Conservation (phyloP, 2,113 vertebrate species). For the Mustela nigripes region DNA sequence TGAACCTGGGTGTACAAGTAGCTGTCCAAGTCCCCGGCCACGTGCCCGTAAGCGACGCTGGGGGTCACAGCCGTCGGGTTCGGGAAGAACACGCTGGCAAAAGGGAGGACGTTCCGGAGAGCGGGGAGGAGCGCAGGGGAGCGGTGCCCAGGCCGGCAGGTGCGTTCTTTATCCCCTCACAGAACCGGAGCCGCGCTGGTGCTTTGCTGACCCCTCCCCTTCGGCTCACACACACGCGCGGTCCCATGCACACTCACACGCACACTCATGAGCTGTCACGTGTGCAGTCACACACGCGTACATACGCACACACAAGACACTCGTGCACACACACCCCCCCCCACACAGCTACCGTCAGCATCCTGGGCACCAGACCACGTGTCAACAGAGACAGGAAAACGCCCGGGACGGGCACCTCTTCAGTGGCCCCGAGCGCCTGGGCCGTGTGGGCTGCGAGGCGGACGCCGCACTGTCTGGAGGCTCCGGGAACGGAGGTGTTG, state of each 20-base stretch:
- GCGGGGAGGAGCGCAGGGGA: slow-evolving; percentile 92
- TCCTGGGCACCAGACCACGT: background rate
- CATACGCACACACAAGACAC: background rate
- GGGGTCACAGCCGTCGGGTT: slow-evolving; percentile 91
- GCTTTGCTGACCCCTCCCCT: background rate
- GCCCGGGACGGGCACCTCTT: background rate
- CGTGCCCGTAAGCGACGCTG: background rate
- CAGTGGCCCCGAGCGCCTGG: too few relatives aligned
- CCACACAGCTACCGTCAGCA: background rate
- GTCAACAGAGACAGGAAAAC: background rate
- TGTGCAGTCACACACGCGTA: background rate
- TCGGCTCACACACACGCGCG: background rate
- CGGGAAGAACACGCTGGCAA: slow-evolving; percentile 94
- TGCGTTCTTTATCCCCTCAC: slow-evolving; percentile 91
- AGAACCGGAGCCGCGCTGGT: background rate
- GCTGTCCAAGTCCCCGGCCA: background rate
- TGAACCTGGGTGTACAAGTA: too few relatives aligned
- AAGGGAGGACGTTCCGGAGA: slow-evolving; percentile 94
- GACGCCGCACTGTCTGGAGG: background rate
- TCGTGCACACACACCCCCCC: background rate
- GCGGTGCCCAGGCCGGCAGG: slow-evolving; percentile 90
- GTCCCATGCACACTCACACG: background rate
- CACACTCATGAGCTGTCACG: background rate
- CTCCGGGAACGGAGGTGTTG: background rate
- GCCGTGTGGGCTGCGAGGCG: too few relatives aligned